phyloP scores from a whole-genome alignment of 2,888 invertebrate species.

The Osmoderma eremita region DNA sequence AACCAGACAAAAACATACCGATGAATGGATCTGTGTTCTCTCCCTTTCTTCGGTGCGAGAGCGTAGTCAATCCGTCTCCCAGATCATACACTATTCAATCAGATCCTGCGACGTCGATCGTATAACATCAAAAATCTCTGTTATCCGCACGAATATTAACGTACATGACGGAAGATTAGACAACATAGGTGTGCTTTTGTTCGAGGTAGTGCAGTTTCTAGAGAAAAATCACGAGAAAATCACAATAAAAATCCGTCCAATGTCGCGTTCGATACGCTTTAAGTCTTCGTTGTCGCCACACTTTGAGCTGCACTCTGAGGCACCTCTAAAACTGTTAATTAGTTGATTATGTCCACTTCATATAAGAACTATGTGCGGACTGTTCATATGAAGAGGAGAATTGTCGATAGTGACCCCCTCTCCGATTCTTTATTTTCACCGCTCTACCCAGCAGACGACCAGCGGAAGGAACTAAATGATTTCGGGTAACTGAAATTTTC shows the following conservation, averaged over 20 bases:
- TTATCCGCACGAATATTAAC: slow-evolving; percentile 16
- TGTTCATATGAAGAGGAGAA: slow-evolving; percentile 53
- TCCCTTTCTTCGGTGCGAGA: slow-evolving; percentile 7
- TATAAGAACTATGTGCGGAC: slow-evolving; percentile 52
- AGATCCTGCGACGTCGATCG: background rate
- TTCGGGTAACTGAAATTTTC: slow-evolving; percentile 40
- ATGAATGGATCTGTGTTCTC: slow-evolving; percentile 4
- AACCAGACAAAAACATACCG: slow-evolving; percentile 17
- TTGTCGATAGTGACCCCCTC: slow-evolving; percentile 51
- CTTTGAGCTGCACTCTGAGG: slow-evolving; percentile 31
- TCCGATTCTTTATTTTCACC: slow-evolving; percentile 53
- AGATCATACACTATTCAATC: slow-evolving; percentile 17
- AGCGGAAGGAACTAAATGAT: slow-evolving; percentile 41
- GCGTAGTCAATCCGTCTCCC: background rate
- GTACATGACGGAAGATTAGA: slow-evolving; percentile 18
- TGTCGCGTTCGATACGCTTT: background rate
- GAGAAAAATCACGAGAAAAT: slow-evolving; percentile 26
- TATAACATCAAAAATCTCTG: slow-evolving; percentile 23
- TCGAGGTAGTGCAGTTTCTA: background rate
- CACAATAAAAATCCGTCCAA: slow-evolving; percentile 17
- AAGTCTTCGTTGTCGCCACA: background rate
- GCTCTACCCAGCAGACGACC: slow-evolving; percentile 41
- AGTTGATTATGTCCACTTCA: slow-evolving; percentile 53
- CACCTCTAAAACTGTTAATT: slow-evolving; percentile 50
- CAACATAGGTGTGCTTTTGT: slow-evolving; percentile 28